Evolutionary conservation across 2,888 invertebrate genomes (phyloP).

Genomic region (Drosophila hamatofila): DNA sequence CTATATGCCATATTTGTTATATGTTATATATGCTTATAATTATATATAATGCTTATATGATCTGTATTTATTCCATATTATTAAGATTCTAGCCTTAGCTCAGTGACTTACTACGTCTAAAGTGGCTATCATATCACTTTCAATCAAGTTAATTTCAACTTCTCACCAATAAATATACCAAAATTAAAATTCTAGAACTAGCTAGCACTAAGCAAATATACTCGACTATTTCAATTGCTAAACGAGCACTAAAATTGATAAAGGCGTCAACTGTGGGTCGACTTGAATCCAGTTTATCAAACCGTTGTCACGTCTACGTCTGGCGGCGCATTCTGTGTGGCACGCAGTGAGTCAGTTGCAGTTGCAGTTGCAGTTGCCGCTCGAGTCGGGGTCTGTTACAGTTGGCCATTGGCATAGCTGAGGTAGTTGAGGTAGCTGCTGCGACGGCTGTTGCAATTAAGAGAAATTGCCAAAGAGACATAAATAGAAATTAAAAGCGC

Average conservation of each 20-base stretch:
- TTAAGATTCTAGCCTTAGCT: too few species aligned
- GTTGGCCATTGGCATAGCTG: conserved; percentile 38
- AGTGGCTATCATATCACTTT: neutral
- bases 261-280: conserved; percentile 70
- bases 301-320: conserved; percentile 44
- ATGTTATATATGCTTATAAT: too few species aligned
- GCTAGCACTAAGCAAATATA: neutral
- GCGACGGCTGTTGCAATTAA: conserved; percentile 46
- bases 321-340: conserved; percentile 25
- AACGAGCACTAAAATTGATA: conserved; percentile 55
- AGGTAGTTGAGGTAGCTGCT: conserved; percentile 12
- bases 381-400: conserved; percentile 6
- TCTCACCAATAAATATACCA: neutral
- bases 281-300: conserved; percentile 69
- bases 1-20: too few species aligned
- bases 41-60: too few species aligned
- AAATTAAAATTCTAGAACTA: neutral
- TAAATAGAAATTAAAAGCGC: conserved; percentile 77
- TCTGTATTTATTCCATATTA: too few species aligned
- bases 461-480: conserved; percentile 70
- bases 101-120: too few species aligned
- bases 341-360: conserved; percentile 21
- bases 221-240: neutral
- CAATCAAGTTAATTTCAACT: neutral
- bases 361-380: neutral